Evolutionary conservation across 1,140 invertebrate species (phyloP).

Genomic region (Leptestheria dahalacensis): DNA sequence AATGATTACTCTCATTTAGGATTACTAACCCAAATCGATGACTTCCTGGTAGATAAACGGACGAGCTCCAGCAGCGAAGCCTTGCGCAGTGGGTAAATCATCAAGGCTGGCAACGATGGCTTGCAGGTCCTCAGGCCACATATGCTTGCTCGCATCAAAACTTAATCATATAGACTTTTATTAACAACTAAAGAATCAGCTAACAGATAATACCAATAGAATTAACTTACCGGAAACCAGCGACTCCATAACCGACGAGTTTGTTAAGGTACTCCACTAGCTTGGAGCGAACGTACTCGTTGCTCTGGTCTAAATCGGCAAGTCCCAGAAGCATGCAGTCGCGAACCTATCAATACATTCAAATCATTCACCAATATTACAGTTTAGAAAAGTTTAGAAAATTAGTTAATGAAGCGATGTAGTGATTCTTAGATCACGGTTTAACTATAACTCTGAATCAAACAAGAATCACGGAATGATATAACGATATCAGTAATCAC

Average conservation of each 20-base stretch:
- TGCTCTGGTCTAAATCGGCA: conserved; percentile 51
- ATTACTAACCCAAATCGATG: conserved; percentile 33
- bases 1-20: too few species aligned
- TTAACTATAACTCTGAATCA: neutral
- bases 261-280: conserved; percentile 53
- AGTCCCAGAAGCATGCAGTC: conserved; percentile 58
- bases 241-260: conserved; percentile 57
- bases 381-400: neutral
- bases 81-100: conserved; percentile 23
- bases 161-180: conserved; percentile 20
- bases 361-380: neutral
- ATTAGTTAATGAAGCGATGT: neutral
- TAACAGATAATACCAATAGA: neutral
- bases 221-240: conserved; percentile 35
- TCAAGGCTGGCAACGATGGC: conserved; percentile 25
- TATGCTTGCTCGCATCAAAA: conserved; percentile 36
- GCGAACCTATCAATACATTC: conserved; percentile 25
- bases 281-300: conserved; percentile 46
- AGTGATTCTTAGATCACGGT: conserved; percentile 29
- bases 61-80: conserved; percentile 22
- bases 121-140: conserved; percentile 38
- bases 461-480: neutral
- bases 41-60: conserved; percentile 39
- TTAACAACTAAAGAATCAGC: neutral
- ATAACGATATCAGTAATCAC: neutral